A percentile compares a stretch with the other conserved stretches of the same genome.
Evolutionary conservation across 1,140 invertebrate genomes (phyloP).

Genomic region (Papilio polytes): DNA sequence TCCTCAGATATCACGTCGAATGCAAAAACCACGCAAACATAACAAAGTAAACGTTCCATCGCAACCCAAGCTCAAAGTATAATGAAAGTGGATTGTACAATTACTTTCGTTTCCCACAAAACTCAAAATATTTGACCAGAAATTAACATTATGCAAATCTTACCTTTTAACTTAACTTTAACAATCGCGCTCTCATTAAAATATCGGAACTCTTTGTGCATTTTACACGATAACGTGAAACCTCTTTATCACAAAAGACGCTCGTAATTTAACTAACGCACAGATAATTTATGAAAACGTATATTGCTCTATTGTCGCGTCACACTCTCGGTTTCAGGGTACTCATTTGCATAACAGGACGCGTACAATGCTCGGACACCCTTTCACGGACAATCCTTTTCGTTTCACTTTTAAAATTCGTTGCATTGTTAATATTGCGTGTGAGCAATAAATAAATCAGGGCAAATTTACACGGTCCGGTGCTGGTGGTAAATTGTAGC

Average conservation of each 20-base stretch:
- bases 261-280: conserved; percentile 76
- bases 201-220: conserved; percentile 31
- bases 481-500: conserved; percentile 54
- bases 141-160: conserved; percentile 73
- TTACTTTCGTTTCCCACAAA: conserved; percentile 75
- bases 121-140: conserved; percentile 74
- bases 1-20: conserved; percentile 43
- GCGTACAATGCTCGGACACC: conserved; percentile 71
- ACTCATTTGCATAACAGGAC: conserved; percentile 80
- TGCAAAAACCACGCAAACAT: conserved; percentile 56
- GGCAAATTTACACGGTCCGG: conserved; percentile 69
- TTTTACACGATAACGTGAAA: conserved; percentile 58
- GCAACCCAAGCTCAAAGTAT: conserved; percentile 51
- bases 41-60: conserved; percentile 41
- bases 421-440: conserved; percentile 80
- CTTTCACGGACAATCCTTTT: conserved; percentile 75
- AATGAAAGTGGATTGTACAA: conserved; percentile 51
- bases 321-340: conserved; percentile 81
- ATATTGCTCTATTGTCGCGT: conserved; percentile 58
- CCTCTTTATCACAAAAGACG: conserved; percentile 57
- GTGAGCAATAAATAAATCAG: conserved; percentile 82
- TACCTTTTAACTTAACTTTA: conserved; percentile 48
- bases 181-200: conserved; percentile 43
- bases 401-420: conserved; percentile 79
- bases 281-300: conserved; percentile 80